Evolutionary conservation across 2,797 vertebrate species (phyloP).

Genomic region (Coendou prehensilis): DNA sequence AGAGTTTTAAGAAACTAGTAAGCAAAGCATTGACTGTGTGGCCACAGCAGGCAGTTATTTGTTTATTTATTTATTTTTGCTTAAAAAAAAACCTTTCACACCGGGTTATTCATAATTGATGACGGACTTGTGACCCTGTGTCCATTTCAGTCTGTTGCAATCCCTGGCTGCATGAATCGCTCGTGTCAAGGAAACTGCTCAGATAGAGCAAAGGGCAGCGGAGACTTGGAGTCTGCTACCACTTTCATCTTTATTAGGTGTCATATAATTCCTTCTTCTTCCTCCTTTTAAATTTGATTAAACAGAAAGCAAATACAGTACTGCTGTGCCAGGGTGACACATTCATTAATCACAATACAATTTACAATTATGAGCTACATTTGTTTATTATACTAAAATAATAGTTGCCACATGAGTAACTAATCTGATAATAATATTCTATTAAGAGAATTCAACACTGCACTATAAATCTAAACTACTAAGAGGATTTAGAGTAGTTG

Average conservation of each 20-base stretch:
- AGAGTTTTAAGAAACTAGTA: slow-evolving; percentile 10
- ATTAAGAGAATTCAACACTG: slow-evolving; percentile 55
- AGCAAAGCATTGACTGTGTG: neutral
- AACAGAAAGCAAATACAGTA: slow-evolving; percentile 73
- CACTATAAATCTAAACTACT: slow-evolving; percentile 64
- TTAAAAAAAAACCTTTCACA: neutral
- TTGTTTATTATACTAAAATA: slow-evolving; percentile 81
- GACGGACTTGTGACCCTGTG: neutral
- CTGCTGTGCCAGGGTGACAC: slow-evolving; percentile 67
- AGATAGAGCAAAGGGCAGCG: neutral
- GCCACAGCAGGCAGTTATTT: neutral
- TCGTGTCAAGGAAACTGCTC: neutral
- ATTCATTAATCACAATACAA: slow-evolving; percentile 78
- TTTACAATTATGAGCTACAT: slow-evolving; percentile 77
- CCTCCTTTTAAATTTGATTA: slow-evolving; percentile 77
- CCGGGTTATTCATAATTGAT: neutral
- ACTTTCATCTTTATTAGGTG: slow-evolving; percentile 56
- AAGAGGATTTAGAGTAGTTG: slow-evolving; percentile 39
- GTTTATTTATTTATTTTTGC: neutral
- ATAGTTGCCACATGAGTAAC: slow-evolving; percentile 70
- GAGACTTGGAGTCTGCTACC: neutral
- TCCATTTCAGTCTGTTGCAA: neutral
- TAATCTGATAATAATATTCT: slow-evolving; percentile 77
- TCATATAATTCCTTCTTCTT: slow-evolving; percentile 57
- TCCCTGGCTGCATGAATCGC: neutral